Evolutionary conservation across 2,888 invertebrate species (phyloP).

Genomic region (Eudasyphora cyanicolor): DNA sequence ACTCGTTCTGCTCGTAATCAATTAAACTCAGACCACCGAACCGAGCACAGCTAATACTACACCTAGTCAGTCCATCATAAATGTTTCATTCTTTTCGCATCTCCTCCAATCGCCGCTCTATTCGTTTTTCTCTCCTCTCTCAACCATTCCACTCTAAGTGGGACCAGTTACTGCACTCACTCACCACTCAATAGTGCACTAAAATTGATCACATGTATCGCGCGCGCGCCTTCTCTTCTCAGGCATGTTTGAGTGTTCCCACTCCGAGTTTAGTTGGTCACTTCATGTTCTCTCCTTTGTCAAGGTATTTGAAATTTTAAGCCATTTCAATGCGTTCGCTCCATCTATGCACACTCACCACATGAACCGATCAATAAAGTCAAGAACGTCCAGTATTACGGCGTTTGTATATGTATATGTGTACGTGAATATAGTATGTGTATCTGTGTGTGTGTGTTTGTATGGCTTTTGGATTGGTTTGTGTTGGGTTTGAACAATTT

Average conservation of each 20-base stretch:
- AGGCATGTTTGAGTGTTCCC: neutral
- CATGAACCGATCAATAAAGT: conserved; percentile 30
- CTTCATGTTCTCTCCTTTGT: neutral
- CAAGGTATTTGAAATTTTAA: conserved; percentile 24
- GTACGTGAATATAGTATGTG: no score
- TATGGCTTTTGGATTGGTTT: neutral
- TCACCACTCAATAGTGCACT: neutral
- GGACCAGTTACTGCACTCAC: neutral
- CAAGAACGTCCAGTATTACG: conserved; percentile 37
- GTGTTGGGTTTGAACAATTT: neutral
- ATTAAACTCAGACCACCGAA: conserved; percentile 44
- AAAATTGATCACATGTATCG: neutral
- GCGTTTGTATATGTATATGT: neutral
- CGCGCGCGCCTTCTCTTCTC: neutral
- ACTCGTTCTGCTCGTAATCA: conserved; percentile 54
- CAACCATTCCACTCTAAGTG: conserved; percentile 13
- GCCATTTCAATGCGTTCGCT: neutral
- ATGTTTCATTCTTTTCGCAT: conserved; percentile 27
- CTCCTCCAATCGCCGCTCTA: neutral
- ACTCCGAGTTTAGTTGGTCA: neutral
- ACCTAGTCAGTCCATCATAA: conserved; percentile 1
- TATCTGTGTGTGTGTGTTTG: neutral
- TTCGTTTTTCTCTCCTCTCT: neutral
- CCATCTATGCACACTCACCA: neutral
- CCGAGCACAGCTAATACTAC: conserved; percentile 13